phyloP scores from a whole-genome alignment of 2,797 vertebrate genomes.

The Sebastes cheni region DNA sequence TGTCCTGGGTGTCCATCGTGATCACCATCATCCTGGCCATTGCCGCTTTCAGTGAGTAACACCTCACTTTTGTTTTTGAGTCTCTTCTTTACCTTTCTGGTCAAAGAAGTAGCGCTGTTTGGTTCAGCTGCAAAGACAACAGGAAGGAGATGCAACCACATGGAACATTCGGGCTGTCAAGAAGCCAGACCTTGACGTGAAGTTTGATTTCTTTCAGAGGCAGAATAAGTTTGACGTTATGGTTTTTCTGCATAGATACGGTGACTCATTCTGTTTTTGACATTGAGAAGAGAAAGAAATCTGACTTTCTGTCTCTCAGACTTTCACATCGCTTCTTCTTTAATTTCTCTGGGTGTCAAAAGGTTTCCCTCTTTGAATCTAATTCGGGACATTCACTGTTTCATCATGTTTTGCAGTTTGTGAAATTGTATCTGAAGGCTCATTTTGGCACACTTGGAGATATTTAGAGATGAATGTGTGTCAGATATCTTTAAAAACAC shows the following conservation, averaged over 20 bases:
- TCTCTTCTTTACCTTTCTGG: background rate
- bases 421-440: background rate
- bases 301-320: background rate
- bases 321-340: background rate
- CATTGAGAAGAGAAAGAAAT: background rate
- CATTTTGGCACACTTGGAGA: background rate
- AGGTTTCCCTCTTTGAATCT: background rate
- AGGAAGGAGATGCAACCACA: background rate
- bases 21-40: constrained; percentile 93
- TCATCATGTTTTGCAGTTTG: background rate
- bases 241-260: background rate
- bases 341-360: background rate
- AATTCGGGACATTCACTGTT: background rate
- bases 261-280: constrained; percentile 1
- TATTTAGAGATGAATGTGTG: background rate
- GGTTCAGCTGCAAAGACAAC: background rate
- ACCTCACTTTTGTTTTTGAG: background rate
- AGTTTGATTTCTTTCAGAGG: background rate
- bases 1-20: constrained; percentile 94
- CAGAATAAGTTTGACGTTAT: background rate
- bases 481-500: background rate
- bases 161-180: background rate
- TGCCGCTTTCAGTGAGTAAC: constrained; percentile 96
- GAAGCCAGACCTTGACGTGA: background rate
- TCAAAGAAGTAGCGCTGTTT: background rate